Evolutionary conservation across 2,113 vertebrate genomes (phyloP).

Genomic region (Argyrosomus japonicus): DNA sequence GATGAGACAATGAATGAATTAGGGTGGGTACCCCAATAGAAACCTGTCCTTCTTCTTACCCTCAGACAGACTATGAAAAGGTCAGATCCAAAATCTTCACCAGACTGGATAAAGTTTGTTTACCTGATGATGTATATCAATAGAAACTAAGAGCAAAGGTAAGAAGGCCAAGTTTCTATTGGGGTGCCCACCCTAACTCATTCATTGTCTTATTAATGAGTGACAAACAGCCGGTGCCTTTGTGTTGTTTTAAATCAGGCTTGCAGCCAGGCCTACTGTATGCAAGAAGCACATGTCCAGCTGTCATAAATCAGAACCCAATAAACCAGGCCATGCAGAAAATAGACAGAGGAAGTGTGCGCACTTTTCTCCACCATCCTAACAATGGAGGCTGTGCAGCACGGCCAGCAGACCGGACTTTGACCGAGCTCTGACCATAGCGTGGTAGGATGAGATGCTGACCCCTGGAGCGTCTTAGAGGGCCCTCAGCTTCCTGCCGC

Average conservation of each 20-base stretch:
- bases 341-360: constrained; percentile 80
- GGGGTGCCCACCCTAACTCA: background rate
- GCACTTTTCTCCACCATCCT: constrained; percentile 49
- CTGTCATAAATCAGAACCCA: constrained; percentile 71
- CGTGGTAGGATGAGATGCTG: constrained; percentile 61
- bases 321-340: constrained; percentile 71
- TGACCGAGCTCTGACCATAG: constrained; percentile 12
- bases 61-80: background rate
- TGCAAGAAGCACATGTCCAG: constrained; percentile 34
- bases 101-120: background rate
- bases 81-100: background rate
- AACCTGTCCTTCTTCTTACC: constrained; percentile 25
- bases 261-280: constrained; percentile 25
- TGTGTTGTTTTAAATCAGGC: constrained; percentile 57
- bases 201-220: constrained; percentile 55
- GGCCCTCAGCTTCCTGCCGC: constrained; percentile 78
- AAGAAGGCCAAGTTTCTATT: constrained; percentile 40
- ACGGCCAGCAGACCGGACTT: constrained; percentile 58
- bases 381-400: constrained; percentile 77
- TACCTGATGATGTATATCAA: constrained; percentile 7
- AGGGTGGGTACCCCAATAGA: constrained; percentile 13
- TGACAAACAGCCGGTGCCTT: constrained; percentile 26
- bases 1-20: constrained; percentile 39
- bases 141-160: constrained; percentile 30
- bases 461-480: constrained; percentile 78